Evolutionary conservation across 1,140 invertebrate genomes (phyloP), one percentile per base, ranked within the genome.

Genomic region (Eciton burchellii): DNA sequence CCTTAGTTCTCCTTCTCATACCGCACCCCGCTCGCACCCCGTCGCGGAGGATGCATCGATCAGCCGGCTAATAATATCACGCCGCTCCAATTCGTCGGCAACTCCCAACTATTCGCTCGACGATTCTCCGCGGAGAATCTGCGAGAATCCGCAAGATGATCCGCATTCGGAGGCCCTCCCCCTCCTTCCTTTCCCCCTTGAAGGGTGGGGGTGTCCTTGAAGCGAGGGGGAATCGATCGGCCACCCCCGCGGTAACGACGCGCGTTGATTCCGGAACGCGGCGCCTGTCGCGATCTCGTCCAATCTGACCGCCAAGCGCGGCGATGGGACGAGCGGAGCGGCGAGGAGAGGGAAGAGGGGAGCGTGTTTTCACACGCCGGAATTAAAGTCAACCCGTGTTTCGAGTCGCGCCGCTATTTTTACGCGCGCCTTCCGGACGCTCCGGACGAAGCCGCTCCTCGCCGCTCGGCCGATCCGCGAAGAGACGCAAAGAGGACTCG

Each of bases 1-100:
- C n/a, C 14, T 5, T 63, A 19, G 41, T 21, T 16, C 63, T 35
- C 35, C 52, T 29, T 79, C 56, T 35, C n/a, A n/a, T 21, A 4
- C 6, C 12, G n/a, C 14, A 19, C 16, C 12, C 26, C 24, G 26
- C 11, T n/a, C 3, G 16, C 6, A 9, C 3, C 3, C 52, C 21
- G 12, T 26, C 16, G 14, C n/a, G 35, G 49, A 14, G 29, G 41
- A 54, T 24, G 16, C 1, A 79, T 79, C 49, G 74, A 79, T 79
- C 41, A 16, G 3, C 6, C 24, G 8, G 52, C 52, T 79, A 79
- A 68, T 79, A 79, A 79, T 79, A 77, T 26, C 72, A 49, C 12
- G 49, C 12, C 35, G 74, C 24, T 24, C 63, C 56, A 47, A 68
- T 79, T 79, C 63, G 14, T 24, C 35, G n/a, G 21, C 19, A n/a